Evolutionary conservation across 1,140 invertebrate species (phyloP), one percentile per base, ranked within the genome.

Genomic region (Schmidtea mediterranea): DNA sequence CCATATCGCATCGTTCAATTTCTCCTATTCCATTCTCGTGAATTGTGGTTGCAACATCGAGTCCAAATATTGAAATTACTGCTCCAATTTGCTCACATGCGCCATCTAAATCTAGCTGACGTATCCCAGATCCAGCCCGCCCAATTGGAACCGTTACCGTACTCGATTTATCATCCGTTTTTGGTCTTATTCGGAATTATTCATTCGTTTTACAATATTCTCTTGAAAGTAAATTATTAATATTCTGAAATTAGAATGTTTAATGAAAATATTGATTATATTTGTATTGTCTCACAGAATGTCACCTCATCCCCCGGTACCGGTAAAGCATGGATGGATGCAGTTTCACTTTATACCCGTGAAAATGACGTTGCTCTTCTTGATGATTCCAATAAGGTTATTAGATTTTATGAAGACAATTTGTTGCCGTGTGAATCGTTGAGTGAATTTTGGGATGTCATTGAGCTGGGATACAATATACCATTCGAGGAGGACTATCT

Each of bases 311-410:
- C 24, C 9, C 36, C 32, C 19, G 10, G 9, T 26, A 41, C 39
- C 26, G 21, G 36, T 22, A 78, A 50, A 76, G 79, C 48, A 76
- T 94, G 86, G 86, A 75, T 82, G 3, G 72, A 75, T 3, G 74
- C 76, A 51, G 67, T 94, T 49, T 86, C 84, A 22, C 82, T 87
- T 59, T 89, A 80, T 59, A 82, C 94, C 56, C 74, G 87, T 3
- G 76, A 82, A 58, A 89, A 86, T 68, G 89, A 94, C 68, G 80
- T 83, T 62, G 69, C 72, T 10, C 70, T 90, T 59, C 67, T 84
- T 10, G 87, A 90, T 63, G 74, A 75, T 24, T 82, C 80, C 15
- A 82, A 87, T 60, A 73, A 73, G 49, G 49, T 68, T 38, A 72
- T 94, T 41, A 68, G 73, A 12, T 71, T 72, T 2, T 82, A 87